phyloP scores from a whole-genome alignment of 2,888 invertebrate species.

The Nomada ruficornis region DNA sequence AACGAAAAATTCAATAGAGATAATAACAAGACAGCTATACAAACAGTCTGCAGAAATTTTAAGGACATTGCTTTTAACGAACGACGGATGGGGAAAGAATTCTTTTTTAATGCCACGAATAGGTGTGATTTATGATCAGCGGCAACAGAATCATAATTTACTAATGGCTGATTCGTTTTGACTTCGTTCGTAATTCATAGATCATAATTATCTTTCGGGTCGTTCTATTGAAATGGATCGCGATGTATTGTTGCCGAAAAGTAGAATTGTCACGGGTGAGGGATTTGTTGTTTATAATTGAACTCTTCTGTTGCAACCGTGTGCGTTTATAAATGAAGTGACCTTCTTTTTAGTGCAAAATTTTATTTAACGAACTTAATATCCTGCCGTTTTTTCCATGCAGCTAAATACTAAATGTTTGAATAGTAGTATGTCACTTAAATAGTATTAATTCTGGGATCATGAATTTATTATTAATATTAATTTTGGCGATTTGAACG shows the following conservation, averaged over 20 bases:
- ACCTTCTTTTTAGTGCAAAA: too few relatives aligned
- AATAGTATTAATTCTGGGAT: too few relatives aligned
- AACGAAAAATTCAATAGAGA: neutral
- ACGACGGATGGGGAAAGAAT: neutral
- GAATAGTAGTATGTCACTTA: too few relatives aligned
- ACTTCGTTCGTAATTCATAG: constrained; percentile 54
- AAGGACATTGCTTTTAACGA: constrained; percentile 18
- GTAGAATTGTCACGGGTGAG: neutral
- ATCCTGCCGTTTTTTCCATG: too few relatives aligned
- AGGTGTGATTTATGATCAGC: constrained; percentile 35
- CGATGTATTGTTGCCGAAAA: constrained; percentile 23
- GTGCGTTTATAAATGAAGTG: neutral
- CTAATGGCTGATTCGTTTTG: constrained; percentile 31
- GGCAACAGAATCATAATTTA: constrained; percentile 37
- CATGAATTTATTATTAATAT: too few relatives aligned
- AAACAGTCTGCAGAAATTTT: constrained; percentile 15
- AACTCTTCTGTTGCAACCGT: constrained; percentile 13
- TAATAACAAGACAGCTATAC: neutral
- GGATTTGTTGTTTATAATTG: constrained; percentile 37
- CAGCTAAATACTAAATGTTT: too few relatives aligned
- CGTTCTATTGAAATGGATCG: constrained; percentile 48
- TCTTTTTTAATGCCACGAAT: constrained; percentile 22
- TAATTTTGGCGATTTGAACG: too few relatives aligned
- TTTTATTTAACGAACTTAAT: too few relatives aligned
- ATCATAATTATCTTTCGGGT: constrained; percentile 44